Evolutionary conservation across 2,113 vertebrate genomes (phyloP).

Genomic region (Semnornis frantzii): DNA sequence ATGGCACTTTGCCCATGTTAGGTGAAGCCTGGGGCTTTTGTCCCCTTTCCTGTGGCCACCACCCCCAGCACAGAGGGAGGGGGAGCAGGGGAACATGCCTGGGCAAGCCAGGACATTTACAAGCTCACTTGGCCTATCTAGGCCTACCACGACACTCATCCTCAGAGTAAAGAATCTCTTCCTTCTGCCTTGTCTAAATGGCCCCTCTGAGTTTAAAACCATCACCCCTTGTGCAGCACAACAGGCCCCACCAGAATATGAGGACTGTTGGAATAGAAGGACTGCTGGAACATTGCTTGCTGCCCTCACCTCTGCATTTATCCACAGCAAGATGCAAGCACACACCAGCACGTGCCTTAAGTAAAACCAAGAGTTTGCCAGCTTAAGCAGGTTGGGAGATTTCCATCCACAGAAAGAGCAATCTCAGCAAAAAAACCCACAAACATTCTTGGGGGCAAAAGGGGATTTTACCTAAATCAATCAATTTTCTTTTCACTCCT

Average conservation of each 20-base stretch:
- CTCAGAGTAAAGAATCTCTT: not conserved
- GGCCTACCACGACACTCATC: too few relatives aligned
- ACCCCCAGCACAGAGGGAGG: too few relatives aligned
- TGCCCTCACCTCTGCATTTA: not conserved
- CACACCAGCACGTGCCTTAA: not conserved
- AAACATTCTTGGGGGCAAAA: not conserved
- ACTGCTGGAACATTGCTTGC: not conserved
- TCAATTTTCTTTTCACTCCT: not conserved
- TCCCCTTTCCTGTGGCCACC: too few relatives aligned
- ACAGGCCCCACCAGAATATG: not conserved
- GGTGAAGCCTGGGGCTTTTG: too few relatives aligned
- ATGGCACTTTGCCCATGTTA: too few relatives aligned
- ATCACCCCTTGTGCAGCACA: not conserved
- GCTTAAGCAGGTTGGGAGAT: not conserved
- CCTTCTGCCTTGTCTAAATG: not conserved
- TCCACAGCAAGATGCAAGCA: not conserved
- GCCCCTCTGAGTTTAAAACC: not conserved
- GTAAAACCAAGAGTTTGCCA: not conserved
- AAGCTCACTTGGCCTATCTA: too few relatives aligned
- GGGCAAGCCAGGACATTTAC: too few relatives aligned
- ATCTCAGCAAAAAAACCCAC: not conserved
- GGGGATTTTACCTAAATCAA: not conserved
- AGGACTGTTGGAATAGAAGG: not conserved
- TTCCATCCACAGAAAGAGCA: not conserved
- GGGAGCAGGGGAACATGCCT: too few relatives aligned